Percentiles rank a stretch among this genome's conserved stretches.
Conservation (phyloP, 2,113 vertebrate species). For the Zosterops japonicus region DNA sequence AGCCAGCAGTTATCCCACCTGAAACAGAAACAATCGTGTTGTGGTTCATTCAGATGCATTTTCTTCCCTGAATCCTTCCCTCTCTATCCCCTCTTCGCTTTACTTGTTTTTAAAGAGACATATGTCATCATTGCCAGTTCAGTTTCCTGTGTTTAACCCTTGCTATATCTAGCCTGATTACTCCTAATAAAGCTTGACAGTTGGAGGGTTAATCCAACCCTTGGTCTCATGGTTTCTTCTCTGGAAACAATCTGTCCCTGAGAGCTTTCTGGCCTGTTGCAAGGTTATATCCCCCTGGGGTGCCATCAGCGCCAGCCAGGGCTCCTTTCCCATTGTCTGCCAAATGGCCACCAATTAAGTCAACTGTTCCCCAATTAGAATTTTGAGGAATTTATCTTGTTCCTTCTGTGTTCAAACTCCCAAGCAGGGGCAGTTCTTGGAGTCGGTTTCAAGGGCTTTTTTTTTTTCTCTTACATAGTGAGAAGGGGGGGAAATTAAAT, state of each 20-base stretch:
- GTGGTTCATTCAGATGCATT: conserved; percentile 38
- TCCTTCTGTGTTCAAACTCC: conserved; percentile 81
- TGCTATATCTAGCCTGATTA: conserved; percentile 73
- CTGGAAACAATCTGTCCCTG: conserved; percentile 93
- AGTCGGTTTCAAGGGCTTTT: conserved; percentile 82
- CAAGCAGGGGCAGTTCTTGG: conserved; percentile 79
- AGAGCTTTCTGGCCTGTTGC: conserved; percentile 85
- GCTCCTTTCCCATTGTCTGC: conserved; percentile 91
- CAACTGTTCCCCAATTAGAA: conserved; percentile 98
- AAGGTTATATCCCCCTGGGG: conserved; percentile 92
- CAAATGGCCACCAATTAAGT: conserved; percentile 99
- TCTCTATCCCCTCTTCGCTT: not conserved
- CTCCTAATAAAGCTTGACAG: conserved; percentile 82
- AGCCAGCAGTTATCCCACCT: conserved; percentile 29
- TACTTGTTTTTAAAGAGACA: conserved; percentile 62
- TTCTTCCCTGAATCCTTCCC: not conserved
- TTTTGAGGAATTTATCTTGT: conserved; percentile 93
- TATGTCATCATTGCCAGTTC: conserved; percentile 68
- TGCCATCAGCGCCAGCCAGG: conserved; percentile 87
- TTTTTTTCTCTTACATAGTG: conserved; percentile 28
- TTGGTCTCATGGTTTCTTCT: conserved; percentile 88
- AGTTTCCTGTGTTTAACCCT: conserved; percentile 79
- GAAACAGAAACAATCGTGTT: conserved; percentile 41
- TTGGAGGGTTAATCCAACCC: conserved; percentile 79
- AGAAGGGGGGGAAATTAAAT: conserved; percentile 74